These are phyloP conservation scores for Fregata magnificens DNA, from an alignment of 2,113 vertebrate genomes.

Conservation along the genomic window DNA sequence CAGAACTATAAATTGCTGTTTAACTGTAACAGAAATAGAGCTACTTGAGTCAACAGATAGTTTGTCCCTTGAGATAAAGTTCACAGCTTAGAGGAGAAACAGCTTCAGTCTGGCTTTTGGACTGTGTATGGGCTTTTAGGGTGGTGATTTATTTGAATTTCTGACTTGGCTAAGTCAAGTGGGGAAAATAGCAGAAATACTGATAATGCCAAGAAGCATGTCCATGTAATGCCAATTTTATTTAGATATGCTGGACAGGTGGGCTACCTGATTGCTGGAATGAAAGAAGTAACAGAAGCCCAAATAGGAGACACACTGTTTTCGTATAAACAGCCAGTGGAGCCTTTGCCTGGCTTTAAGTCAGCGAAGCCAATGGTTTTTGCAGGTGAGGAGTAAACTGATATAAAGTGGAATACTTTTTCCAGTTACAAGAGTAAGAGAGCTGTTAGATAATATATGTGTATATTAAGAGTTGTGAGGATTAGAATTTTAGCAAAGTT, in stretches of 20 bases:
- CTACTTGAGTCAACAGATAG: background rate
- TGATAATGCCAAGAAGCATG: conserved; percentile 22
- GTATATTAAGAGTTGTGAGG: background rate
- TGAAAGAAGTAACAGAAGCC: conserved; percentile 97
- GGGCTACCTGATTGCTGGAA: conserved; percentile 93
- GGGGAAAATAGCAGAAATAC: background rate
- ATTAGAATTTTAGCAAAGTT: background rate
- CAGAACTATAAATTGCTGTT: background rate
- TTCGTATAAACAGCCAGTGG: conserved; percentile 87
- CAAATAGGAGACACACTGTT: conserved; percentile 96
- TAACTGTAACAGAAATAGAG: background rate
- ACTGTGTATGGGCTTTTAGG: background rate
- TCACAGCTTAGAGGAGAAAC: background rate
- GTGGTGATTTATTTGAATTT: background rate
- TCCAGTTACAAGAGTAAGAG: background rate
- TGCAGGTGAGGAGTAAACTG: conserved; percentile 84
- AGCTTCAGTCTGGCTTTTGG: background rate
- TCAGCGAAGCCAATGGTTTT: conserved; percentile 97
- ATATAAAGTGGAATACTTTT: background rate
- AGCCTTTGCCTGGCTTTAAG: conserved; percentile 92
- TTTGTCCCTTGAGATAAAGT: background rate
- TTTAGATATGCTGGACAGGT: conserved; percentile 95
- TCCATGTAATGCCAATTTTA: conserved; percentile 66
- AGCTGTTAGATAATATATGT: background rate
- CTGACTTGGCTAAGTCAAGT: background rate